Evolutionary conservation across 2,113 vertebrate genomes (phyloP), one percentile per base, ranked within the genome.

Genomic region (Sceloporus undulatus): DNA sequence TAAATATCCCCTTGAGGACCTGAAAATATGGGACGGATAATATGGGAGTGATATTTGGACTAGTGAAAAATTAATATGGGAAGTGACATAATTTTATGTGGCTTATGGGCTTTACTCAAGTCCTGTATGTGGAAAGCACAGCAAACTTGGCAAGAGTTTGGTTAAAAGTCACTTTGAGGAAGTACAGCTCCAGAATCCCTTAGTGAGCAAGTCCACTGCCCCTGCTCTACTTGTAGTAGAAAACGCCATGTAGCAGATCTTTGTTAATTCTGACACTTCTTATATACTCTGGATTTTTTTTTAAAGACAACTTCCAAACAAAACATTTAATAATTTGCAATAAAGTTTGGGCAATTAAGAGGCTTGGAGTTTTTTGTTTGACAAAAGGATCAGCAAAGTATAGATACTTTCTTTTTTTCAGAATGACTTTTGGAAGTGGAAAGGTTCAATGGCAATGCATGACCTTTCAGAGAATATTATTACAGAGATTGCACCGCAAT

Each of bases 401-500:
- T 70, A 54, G 88, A 71, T 11, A 23, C 85, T 27, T 23, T 14
- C 85, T 27, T 23, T 14, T 2, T 78, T 71, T 48, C 79, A 14
- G 70, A 76, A 83, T 21, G 59, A 42, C n/a, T 48, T 14, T 54
- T 73, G 62, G 82, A 87, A 42, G 4, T 48, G 42, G 52, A 80
- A 54, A 90, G 87, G 48, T 21, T 2, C 62, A 14, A 10, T 71
- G 66, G 74, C 66, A 73, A 29, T 21, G 19, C 19, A 40, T 0
- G 0, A 25, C 66, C 89, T 87, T 77, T 88, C 59, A 52, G 75
- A 70, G 65, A 88, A n/a, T 74, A 83, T 14, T 23, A 25, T 92
- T 56, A 73, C 0, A 0, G 84, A 21, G 70, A 71, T 19, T 84
- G 27, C 18, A 27, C 29, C 38, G 76, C 87, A 59, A 18, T 73